Evolutionary conservation across 2,888 invertebrate species (phyloP), one percentile per base, ranked within the genome.

Genomic region (Aplocera efformata): DNA sequence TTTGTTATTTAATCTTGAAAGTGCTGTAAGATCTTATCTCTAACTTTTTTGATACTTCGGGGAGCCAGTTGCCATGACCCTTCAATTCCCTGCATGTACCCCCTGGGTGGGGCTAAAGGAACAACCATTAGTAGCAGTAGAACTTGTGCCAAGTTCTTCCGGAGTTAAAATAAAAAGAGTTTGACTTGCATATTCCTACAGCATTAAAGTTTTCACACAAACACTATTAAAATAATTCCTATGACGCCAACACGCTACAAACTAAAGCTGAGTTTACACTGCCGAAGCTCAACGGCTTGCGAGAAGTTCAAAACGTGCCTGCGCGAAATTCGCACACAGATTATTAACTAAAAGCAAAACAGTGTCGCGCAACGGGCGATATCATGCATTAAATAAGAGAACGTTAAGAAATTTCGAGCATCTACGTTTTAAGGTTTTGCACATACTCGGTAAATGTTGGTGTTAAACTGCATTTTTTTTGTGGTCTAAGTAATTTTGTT

Each of bases 311-410:
- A 40, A 42, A 42, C 40, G 40, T 47, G 33, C 40, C 22, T 33
- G 20, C 40, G 28, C 36, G 24, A 30, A 46, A 49, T 47, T 26
- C 40, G 39, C 39, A 26, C 27, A 36, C 46, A 65, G 67, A 69
- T 69, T 73, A 75, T 73, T 68, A 73, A 66, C 70, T 79, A 77
- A 79, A 71, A 79, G 79, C 72, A 69, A 78, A 79, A 72, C 76
- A 67, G 56, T 78, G 78, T 79, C 52, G 53, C 63, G 39, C 60
- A 41, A 53, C 58, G 53, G 58, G 67, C 52, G 58, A 58, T 58
- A 52, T 62, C 72, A 64, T 63, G 74, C 72, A 72, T 71, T 66
- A 70, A 75, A 72, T 71, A 70, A 65, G 58, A 52, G 48, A 50
- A 46, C 53, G 62, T 54, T 60, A 67, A 67, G 72, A 70, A 71